Evolutionary conservation across 2,797 vertebrate genomes (phyloP).

Genomic region (Varecia variegata): DNA sequence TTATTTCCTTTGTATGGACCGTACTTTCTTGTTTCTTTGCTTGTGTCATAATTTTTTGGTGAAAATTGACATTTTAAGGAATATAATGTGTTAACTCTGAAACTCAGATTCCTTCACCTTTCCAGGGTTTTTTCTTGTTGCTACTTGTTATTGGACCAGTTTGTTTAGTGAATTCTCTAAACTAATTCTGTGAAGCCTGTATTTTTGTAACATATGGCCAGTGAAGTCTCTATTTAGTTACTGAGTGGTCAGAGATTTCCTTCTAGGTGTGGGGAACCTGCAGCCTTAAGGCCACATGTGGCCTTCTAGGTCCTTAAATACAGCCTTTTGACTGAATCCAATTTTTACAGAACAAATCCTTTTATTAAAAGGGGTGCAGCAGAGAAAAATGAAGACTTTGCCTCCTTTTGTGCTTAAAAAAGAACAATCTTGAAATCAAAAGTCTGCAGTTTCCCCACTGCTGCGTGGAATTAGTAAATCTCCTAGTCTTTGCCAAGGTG

Average conservation of each 20-base stretch:
- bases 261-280: not conserved
- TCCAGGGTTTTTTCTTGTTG: not conserved
- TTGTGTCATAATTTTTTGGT: not conserved
- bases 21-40: not conserved
- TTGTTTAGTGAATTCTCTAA: not conserved
- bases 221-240: not conserved
- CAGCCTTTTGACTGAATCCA: no score
- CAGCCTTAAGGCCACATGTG: no score
- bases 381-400: no score
- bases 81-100: not conserved
- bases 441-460: no score
- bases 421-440: no score
- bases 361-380: no score
- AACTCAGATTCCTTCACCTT: not conserved
- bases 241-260: not conserved
- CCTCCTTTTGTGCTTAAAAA: no score
- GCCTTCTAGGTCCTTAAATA: no score
- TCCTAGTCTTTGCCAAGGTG: not conserved
- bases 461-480: not conserved
- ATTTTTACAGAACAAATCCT: no score
- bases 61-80: not conserved
- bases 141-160: no score
- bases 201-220: not conserved
- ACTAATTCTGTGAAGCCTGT: not conserved
- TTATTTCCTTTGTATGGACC: no score